These are phyloP conservation scores for Ciconia maguari DNA, from an alignment of 2,113 vertebrate genomes.

Conservation along the genomic window DNA sequence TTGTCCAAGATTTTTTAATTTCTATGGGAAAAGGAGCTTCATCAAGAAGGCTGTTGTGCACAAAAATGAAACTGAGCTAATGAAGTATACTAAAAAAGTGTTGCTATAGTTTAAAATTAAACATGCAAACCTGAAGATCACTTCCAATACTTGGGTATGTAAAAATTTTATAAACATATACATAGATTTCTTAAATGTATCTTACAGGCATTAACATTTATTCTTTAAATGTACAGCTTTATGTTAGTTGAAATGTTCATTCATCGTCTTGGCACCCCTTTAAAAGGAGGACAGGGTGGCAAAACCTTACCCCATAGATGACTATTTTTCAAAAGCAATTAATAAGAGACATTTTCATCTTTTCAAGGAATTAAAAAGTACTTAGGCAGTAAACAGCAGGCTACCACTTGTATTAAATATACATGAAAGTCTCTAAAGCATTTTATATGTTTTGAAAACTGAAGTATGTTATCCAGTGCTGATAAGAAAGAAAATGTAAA, in stretches of 20 bases:
- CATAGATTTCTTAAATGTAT: neutral
- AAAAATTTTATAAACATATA: neutral
- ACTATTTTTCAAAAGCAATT: neutral
- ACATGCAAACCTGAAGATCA: neutral
- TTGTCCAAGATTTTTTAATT: neutral
- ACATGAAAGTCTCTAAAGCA: neutral
- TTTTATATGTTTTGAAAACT: neutral
- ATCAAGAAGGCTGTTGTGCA: neutral
- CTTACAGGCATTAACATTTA: neutral
- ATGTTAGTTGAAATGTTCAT: neutral
- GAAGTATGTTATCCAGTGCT: neutral
- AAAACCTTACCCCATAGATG: neutral
- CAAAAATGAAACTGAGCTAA: neutral
- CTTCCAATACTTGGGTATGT: neutral
- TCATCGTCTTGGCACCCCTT: neutral
- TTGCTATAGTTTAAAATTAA: neutral
- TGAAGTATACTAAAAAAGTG: neutral
- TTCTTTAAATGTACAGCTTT: neutral
- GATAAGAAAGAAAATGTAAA: neutral
- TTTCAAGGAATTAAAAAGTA: neutral
- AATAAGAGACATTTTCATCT: neutral
- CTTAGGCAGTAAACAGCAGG: neutral
- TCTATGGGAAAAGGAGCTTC: neutral
- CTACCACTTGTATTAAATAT: neutral
- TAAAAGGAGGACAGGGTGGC: neutral